Base-by-base conservation (phyloP, 2,888 invertebrate genomes). In the Dicranocentrus wangi region DNA sequence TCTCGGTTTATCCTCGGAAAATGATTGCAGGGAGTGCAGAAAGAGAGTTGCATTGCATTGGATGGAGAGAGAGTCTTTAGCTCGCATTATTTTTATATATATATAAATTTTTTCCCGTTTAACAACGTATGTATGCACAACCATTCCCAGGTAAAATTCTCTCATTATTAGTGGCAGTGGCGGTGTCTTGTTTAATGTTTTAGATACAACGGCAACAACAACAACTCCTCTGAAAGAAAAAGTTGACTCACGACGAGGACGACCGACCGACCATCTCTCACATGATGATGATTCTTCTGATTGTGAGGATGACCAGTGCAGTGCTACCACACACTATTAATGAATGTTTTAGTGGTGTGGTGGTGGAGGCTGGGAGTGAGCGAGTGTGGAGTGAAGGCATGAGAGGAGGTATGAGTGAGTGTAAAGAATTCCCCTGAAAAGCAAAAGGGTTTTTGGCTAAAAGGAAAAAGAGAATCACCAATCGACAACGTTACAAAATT, bases 111-210 rank as follows among this genome's bases (percentile, higher is more conserved):
- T 51, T 77, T 61, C 58, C 39, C 21, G 28, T 28, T 61, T 61
- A 28, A 68, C 47, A 43, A 32, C 32, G 3, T 32, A 32, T 3
- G n/a, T n/a, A n/a, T n/a, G n/a, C n/a, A n/a, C n/a, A 28, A 32
- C 2, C 32, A 70, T 63, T 70, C 70, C 63, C 27, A 63, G 60
- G 43, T 68, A 78, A 39, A 78, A 70, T 70, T 70, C 51, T 70
- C 70, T 55, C 70, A 78, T 78, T 78, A 78, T 78, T 78, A 61
- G 61, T 70, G 78, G 78, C 78, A 70, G 78, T 78, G 78, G 78
- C 78, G 78, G 78, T 78, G 78, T 61, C 70, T 70, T 78, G 70
- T 78, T 63, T 78, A 63, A 70, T 70, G 63, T 70, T 78, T 78
- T 65, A 3, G 39, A 77, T 77, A 51, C 68, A 76, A 76, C 60